phyloP scores from a whole-genome alignment of 2,888 invertebrate species.

The Marronus borbonicus region DNA sequence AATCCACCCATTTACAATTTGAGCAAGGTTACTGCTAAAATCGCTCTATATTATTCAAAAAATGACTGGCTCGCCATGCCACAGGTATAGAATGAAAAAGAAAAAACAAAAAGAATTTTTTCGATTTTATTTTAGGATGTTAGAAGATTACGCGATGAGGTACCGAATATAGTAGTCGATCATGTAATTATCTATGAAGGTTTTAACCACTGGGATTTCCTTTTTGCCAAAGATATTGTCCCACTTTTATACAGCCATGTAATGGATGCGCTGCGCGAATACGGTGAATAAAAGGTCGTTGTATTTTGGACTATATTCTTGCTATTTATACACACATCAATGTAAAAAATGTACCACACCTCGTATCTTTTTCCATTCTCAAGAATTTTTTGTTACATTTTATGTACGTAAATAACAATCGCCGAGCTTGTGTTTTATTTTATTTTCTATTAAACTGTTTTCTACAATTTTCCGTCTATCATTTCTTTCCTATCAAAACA shows the following conservation, averaged over 20 bases:
- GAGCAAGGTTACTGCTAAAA: conserved; percentile 28
- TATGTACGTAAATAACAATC: too few species aligned
- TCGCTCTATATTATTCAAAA: conserved; percentile 38
- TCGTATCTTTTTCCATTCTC: too few species aligned
- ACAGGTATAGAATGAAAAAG: conserved; percentile 9
- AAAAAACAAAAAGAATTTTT: not conserved
- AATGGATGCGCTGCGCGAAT: conserved; percentile 21
- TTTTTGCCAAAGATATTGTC: conserved; percentile 39
- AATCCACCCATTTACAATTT: conserved; percentile 34
- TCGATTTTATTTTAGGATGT: conserved; percentile 37
- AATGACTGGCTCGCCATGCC: conserved; percentile 40
- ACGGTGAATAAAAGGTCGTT: not conserved
- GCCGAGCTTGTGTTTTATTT: too few species aligned
- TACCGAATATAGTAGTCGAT: conserved; percentile 35
- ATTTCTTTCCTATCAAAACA: too few species aligned
- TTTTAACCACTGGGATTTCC: conserved; percentile 45
- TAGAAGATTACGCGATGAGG: conserved; percentile 23
- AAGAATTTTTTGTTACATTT: too few species aligned
- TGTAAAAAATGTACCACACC: too few species aligned
- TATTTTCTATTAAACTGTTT: too few species aligned
- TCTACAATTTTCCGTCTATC: too few species aligned
- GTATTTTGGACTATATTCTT: too few species aligned
- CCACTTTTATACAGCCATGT: conserved; percentile 30
- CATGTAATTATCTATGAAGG: conserved; percentile 34
- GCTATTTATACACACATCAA: too few species aligned